Evolutionary conservation across 2,113 vertebrate genomes (phyloP), one percentile per base, ranked within the genome.

Genomic region (Mastomys natalensis): DNA sequence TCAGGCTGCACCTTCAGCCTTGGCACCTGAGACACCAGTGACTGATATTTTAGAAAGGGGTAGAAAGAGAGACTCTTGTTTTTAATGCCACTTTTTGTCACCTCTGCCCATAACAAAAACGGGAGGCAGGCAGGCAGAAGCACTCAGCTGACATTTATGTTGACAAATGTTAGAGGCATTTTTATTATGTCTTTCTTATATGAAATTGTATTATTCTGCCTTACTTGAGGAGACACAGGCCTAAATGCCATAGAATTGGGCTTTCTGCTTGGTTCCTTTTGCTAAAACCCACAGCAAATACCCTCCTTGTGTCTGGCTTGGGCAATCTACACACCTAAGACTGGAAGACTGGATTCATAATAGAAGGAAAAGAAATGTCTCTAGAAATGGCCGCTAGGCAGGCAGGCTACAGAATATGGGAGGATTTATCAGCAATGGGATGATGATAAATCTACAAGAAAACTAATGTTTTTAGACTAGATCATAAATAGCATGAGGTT

Each of bases 231-330:
- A 48, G 48, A 43, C 45, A 24, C 22, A 73, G 45, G 66, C 40
- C 31, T 96, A 72, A 40, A 31, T 74, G 16, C 48, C 95, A 15
- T 51, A 34, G 11, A 62, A 31, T 86, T 78, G 60, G 22, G 51
- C 89, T 90, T 93, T 40, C n/a, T 66, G 5, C 58, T 81, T 91
- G 40, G 13, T 90, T 95, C 77, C 85, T 92, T 5, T 53, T 91
- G 53, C 37, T 73, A 70, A 78, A 64, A 73, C 6, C 34, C 26
- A 17, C 45, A 68, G 34, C 86, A 34, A 2, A 3, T 55, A 58
- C 2, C 48, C 37, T 94, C 1, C 24, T 37, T 60, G 19, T 80
- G 24, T 77, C 17, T 82, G 55, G 2, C 80, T 58, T 82, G 53
- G 5, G 37, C 37, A 81, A n/a, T 82, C 53, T 82, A 40, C 5